Evolutionary conservation across 2,113 vertebrate species (phyloP).

Genomic region (Nannobrachium achirus): DNA sequence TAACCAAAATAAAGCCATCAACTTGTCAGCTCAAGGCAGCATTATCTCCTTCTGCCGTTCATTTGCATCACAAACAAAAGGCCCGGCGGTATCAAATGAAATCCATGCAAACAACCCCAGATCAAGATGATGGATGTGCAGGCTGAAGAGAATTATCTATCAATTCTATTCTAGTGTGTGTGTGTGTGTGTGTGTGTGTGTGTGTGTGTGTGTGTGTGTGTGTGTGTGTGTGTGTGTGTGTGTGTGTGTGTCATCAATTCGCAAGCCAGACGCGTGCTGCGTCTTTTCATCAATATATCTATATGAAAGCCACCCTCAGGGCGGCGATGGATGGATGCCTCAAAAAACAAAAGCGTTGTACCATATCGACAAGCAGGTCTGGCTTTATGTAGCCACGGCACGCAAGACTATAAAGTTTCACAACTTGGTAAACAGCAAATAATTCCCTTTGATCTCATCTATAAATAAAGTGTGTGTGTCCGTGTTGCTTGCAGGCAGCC

Average conservation of each 20-base stretch:
- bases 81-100: constrained; percentile 47
- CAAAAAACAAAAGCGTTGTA: background rate
- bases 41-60: constrained; percentile 44
- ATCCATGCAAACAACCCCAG: constrained; percentile 19
- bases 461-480: too few relatives aligned
- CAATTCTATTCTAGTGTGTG: too few relatives aligned
- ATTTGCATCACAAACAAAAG: constrained; percentile 35
- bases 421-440: too few relatives aligned
- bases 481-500: too few relatives aligned
- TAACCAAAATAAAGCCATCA: constrained; percentile 48
- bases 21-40: constrained; percentile 38
- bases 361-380: too few relatives aligned
- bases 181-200: too few relatives aligned
- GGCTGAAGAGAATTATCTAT: constrained; percentile 18
- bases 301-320: constrained; percentile 4
- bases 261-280: constrained; percentile 14
- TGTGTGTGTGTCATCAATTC: constrained; percentile 21
- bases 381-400: too few relatives aligned
- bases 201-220: too few relatives aligned
- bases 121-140: constrained; percentile 27
- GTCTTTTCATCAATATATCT: constrained; percentile 13
- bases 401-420: too few relatives aligned
- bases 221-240: too few relatives aligned
- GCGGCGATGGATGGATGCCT: background rate
- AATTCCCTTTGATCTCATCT: too few relatives aligned